phyloP scores from a whole-genome alignment of 2,113 vertebrate species.

The Gasterosteus nipponicus region DNA sequence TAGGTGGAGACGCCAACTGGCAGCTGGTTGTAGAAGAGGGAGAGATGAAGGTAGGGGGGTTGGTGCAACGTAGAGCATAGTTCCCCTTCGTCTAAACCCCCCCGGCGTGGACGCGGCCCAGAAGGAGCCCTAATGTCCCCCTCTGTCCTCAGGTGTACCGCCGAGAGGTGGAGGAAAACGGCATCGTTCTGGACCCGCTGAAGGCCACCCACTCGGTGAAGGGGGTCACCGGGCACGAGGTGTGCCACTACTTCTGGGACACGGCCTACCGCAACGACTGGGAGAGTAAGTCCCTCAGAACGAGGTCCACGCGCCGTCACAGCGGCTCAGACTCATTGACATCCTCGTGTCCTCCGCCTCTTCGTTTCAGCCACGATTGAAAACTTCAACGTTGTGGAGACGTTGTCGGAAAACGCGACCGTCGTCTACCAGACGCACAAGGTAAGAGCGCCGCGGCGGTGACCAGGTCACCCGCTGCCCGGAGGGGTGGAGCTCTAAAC shows the following conservation, averaged over 20 bases:
- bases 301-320: too few species aligned
- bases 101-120: too few species aligned
- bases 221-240: slow-evolving; percentile 95
- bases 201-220: slow-evolving; percentile 96
- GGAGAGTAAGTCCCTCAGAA: slow-evolving; percentile 88
- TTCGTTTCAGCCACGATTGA: slow-evolving; percentile 89
- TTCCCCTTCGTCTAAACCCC: too few species aligned
- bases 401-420: slow-evolving; percentile 90
- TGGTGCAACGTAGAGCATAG: too few species aligned
- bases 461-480: too few species aligned
- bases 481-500: too few species aligned
- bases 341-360: too few species aligned
- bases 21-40: slow-evolving; percentile 97
- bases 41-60: slow-evolving; percentile 92
- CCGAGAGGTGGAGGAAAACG: slow-evolving; percentile 97
- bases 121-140: too few species aligned
- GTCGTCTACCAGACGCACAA: slow-evolving; percentile 96
- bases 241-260: slow-evolving; percentile 98
- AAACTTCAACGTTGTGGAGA: slow-evolving; percentile 95
- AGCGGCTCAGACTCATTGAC: too few species aligned
- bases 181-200: slow-evolving; percentile 95
- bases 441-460: slow-evolving; percentile 74
- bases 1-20: slow-evolving; percentile 98
- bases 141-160: slow-evolving; percentile 88
- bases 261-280: slow-evolving; percentile 95